Base-by-base conservation (phyloP, 2,113 vertebrate species). In the Nannospalax galili region DNA sequence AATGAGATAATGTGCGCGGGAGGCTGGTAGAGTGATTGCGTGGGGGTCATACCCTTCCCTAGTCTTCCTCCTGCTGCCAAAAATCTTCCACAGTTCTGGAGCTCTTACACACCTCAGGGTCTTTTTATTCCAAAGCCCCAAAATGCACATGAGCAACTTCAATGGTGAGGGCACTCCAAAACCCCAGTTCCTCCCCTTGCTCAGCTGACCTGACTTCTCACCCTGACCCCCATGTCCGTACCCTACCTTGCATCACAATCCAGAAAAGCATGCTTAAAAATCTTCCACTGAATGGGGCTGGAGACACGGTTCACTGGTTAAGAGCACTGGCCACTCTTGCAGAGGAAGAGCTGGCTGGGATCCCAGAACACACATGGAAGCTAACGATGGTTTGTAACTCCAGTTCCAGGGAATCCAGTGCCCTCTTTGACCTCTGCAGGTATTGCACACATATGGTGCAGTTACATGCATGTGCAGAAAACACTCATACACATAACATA, bases 31-130 rank as follows among this genome's bases (percentile, higher is more conserved):
- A 8, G 52, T 0, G 11, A 73, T 26, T 16, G 64, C 32, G 52
- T 17, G 40, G 86, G 2, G 0, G 0, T 26, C 4, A 22, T 6
- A 0, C 8, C 4, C 1, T 65, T 30, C 72, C 72, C 65, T 67
- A 14, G 16, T 60, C 73, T 45, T 52, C 80, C 65, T 84, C 7
- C 22, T 24, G 4, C 32, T 24, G 3, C 69, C 17, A 9, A 40
- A 60, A 58, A 22, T 32, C 30, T 16, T n/a, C 48, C 82, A 15
- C 3, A 11, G n/a, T 70, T 62, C 92, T 64, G 1, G n/a, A 37
- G 14, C 58, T 7, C n/a, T 70, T 28, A 6, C 62, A 8, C 16
- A 65, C 73, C 26, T 14, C 37, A 8, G 48, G 26, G 62, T 40
- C 84, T 26, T 58, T 67, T 73, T 26, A 22, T 11, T 9, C 56